Evolutionary conservation across 2,113 vertebrate genomes (phyloP), one percentile per base, ranked within the genome.

Genomic region (Uria lomvia): DNA sequence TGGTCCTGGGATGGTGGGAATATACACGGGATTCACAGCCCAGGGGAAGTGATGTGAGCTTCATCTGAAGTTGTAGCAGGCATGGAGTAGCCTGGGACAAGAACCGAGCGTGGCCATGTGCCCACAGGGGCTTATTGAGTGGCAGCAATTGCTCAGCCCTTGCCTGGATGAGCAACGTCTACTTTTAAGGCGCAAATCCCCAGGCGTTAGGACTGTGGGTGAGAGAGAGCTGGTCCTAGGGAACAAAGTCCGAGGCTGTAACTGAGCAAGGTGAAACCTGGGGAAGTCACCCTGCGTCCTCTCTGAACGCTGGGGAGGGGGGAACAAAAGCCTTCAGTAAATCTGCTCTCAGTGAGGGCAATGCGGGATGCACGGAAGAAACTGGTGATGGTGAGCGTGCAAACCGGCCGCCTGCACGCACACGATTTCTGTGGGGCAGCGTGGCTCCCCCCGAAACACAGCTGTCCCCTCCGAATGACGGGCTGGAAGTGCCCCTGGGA

Each of bases 341-440:
- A 20, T 3, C 34, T 2, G 18, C 59, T 34, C 1, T 1, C 34
- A 16, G 59, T 47, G 40, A 59, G 50, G 9, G 49, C 36, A 4
- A 36, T 6, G 34, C 8, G 24, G 85, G 65, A 4, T 7, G 17
- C 32, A 4, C 0, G 2, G 73, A n/a, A 21, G 20, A 4, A 34
- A 20, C 49, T 30, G 82, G 49, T 4, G 70, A 42, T 4, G 45
- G 9, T 15, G 42, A 27, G 30, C 2, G 12, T 18, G 49, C 65
- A 30, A 60, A 32, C 11, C 2, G 1, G 22, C 6, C 43, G 8
- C 50, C 63, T 32, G 42, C 47, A 12, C 0, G 2, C 4, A 8
- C 0, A 1, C 1, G 8, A 5, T 19, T 5, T 30, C 11, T 15
- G 16, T 2, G 34, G 30, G 62, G 36, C 5, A 3, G 10, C 0